These are phyloP conservation scores for Colostygia pectinataria DNA, from an alignment of 2,888 invertebrate species.

Conservation along the genomic window DNA sequence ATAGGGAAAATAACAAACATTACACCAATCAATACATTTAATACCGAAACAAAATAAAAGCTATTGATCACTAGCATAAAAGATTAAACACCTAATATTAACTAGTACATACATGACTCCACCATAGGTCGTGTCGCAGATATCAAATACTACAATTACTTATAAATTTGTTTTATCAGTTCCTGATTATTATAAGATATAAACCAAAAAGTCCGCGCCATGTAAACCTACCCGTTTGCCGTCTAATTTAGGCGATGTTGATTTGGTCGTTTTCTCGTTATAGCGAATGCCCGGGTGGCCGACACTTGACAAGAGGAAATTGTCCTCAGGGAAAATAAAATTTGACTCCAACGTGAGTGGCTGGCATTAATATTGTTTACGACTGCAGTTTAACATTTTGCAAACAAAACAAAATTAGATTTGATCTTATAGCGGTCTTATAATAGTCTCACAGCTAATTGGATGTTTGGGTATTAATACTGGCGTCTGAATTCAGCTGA, in stretches of 20 bases:
- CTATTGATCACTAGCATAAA: no score
- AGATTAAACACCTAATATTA: no score
- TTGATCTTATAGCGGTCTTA: conserved; percentile 14
- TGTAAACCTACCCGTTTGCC: conserved; percentile 51
- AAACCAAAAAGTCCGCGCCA: conserved; percentile 32
- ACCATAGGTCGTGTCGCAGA: no score
- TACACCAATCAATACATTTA: no score
- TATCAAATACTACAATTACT: no score
- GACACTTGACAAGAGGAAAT: conserved; percentile 76
- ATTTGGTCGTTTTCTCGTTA: conserved; percentile 76
- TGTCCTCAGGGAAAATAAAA: conserved; percentile 75
- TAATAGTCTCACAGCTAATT: conserved; percentile 20
- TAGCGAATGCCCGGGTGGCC: conserved; percentile 76
- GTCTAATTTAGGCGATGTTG: conserved; percentile 75
- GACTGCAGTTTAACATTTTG: conserved; percentile 54
- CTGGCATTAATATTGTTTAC: conserved; percentile 71
- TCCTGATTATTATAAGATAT: no score
- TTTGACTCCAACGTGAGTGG: conserved; percentile 68
- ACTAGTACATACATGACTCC: no score
- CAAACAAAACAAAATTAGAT: conserved; percentile 40
- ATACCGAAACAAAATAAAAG: no score
- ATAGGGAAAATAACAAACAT: no score
- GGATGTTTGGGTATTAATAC: conserved; percentile 23
- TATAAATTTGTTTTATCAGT: no score
- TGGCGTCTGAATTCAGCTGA: conserved; percentile 18